phyloP scores from a whole-genome alignment of 2,888 invertebrate genomes.

The Campoplex nolae region DNA sequence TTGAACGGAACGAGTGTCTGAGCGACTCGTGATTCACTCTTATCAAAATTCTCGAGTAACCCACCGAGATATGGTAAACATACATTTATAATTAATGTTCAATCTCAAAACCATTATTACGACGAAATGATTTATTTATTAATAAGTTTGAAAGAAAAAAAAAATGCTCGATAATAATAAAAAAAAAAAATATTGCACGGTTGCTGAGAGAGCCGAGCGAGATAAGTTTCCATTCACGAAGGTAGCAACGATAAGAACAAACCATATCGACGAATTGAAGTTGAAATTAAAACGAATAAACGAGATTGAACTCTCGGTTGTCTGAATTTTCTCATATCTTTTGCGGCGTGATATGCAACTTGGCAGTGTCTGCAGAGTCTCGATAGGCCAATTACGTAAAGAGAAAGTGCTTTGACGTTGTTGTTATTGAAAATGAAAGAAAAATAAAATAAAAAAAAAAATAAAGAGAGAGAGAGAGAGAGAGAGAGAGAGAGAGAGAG shows the following conservation, averaged over 20 bases:
- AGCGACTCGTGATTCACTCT: slow-evolving; percentile 31
- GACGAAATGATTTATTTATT: background rate
- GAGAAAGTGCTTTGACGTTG: slow-evolving; percentile 49
- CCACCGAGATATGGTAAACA: slow-evolving; percentile 15
- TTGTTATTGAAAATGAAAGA: slow-evolving; percentile 22
- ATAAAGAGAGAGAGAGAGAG: slow-evolving; percentile 3
- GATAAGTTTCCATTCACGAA: background rate
- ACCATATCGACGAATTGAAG: background rate
- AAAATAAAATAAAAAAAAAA: background rate
- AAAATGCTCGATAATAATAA: background rate
- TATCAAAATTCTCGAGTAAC: slow-evolving; percentile 48
- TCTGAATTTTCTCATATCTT: slow-evolving; percentile 11
- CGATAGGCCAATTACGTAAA: slow-evolving; percentile 31
- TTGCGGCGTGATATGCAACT: slow-evolving; percentile 10
- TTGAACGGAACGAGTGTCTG: slow-evolving; percentile 11
- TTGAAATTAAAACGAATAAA: background rate
- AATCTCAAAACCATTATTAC: slow-evolving; percentile 5
- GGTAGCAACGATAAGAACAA: background rate
- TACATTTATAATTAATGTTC: slow-evolving; percentile 32
- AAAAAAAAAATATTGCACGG: background rate
- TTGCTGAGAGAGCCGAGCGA: background rate
- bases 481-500: slow-evolving; percentile 4
- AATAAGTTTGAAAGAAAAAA: background rate
- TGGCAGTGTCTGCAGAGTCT: slow-evolving; percentile 7
- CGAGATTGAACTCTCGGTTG: background rate